Conservation (phyloP, 2,888 invertebrate genomes). For the Cerceris rybyensis region DNA sequence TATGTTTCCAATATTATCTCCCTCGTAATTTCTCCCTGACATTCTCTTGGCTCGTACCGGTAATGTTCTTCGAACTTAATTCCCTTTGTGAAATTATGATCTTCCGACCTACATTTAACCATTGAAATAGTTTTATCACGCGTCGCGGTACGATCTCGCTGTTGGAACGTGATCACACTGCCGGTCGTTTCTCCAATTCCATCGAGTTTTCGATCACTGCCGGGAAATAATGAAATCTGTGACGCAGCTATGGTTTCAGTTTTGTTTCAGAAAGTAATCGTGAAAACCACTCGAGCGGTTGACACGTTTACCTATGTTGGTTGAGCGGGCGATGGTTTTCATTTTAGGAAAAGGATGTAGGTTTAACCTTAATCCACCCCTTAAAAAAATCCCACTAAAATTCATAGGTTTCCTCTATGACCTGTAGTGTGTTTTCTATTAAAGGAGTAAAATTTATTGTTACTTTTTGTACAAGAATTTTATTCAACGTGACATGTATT, state of each 20-base stretch:
- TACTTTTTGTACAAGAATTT: no score
- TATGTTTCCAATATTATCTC: slow-evolving; percentile 66
- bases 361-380: no score
- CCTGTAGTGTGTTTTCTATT: no score
- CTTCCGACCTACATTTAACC: slow-evolving; percentile 34
- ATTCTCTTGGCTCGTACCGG: slow-evolving; percentile 22
- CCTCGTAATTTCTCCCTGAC: slow-evolving; percentile 53
- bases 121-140: slow-evolving; percentile 19
- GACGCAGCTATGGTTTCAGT: background rate
- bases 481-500: no score
- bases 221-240: slow-evolving; percentile 27
- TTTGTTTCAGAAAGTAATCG: slow-evolving; percentile 18
- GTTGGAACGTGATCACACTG: background rate
- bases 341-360: no score
- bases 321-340: no score
- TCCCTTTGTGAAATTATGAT: slow-evolving; percentile 59
- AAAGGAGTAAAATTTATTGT: no score
- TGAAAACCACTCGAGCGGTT: slow-evolving; percentile 16
- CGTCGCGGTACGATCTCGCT: background rate
- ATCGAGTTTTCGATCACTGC: slow-evolving; percentile 20
- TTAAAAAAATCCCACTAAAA: no score
- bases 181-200: slow-evolving; percentile 28
- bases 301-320: no score
- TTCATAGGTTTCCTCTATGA: no score
- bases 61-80: slow-evolving; percentile 55